Evolutionary conservation across 2,888 invertebrate genomes (phyloP), one percentile per base, ranked within the genome.

Genomic region (Enoplolaimus lenunculus): DNA sequence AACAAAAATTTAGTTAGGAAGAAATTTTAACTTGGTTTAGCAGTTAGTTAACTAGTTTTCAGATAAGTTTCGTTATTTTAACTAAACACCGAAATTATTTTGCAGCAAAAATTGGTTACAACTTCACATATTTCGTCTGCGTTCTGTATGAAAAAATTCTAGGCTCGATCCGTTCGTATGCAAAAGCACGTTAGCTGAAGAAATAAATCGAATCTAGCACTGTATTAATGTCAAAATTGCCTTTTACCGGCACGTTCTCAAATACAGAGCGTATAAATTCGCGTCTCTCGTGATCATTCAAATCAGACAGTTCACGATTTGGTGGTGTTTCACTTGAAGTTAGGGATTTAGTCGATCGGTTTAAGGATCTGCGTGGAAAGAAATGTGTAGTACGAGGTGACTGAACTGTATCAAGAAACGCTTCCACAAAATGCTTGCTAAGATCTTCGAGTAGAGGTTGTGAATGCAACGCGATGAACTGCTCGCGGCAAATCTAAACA

Each of bases 381-480:
- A n/a, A n/a, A 16, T 3, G 16, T 21, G 28, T 3, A 3, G 64
- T 28, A 26, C 28, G 13, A 62, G 3, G 7, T 3, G 7, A 13
- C n/a, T 62, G 3, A 3, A 3, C 3, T 3, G 13, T 7, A n/a
- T 62, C 64, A 7, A 62, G 2, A 45, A 45, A 45, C 7, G 45
- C 7, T 57, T 34, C 21, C 33, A 71, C 71, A 60, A 71, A 71
- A 28, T 70, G 66, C 2, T 59, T 1, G 2, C 62, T 62, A 28
- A 72, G 45, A 70, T 93, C 85, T 77, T 93, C 88, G 68, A 99
- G 84, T 75, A 99, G 90, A 0, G 93, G 93, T 80, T 92, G 87
- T 34, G 89, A 90, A 83, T 98, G 95, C 13, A 99, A 85, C 0
- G 90, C 88, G n/a, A 98, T 91, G 84, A 98, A 98, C 81, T 98